Evolutionary conservation across 2,888 invertebrate genomes (phyloP), one percentile per base, ranked within the genome.

Genomic region (Agriotes lineatus): DNA sequence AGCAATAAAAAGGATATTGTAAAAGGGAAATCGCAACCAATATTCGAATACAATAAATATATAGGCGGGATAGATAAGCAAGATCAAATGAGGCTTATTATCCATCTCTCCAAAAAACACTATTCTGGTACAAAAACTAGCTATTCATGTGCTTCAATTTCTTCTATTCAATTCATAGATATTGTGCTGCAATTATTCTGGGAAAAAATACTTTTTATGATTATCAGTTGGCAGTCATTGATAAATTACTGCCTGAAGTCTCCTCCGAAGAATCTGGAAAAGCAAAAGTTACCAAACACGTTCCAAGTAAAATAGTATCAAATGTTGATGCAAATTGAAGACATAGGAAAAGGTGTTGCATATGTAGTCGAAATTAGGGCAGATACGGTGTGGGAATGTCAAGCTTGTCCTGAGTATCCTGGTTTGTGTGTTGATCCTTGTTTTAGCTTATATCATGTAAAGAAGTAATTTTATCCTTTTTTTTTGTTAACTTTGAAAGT

Each of bases 71-170:
- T 52, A 1, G 56, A 39, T 18, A 14, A 30, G 10, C 16, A 39
- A 45, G 54, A 33, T 16, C 54, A 63, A 37, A 42, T 52, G 54
- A 63, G 42, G 42, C 10, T 30, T 10, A n/a, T n/a, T n/a, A n/a
- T n/a, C n/a, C n/a, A n/a, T n/a, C n/a, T n/a, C n/a, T n/a, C n/a
- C n/a, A n/a, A n/a, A n/a, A n/a, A n/a, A n/a, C n/a, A n/a, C n/a
- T n/a, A n/a, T n/a, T n/a, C n/a, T n/a, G n/a, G n/a, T 42, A 39
- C 20, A 58, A 58, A 42, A 58, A 16, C 5, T 44, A 20, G 45
- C 1, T 19, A 10, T 57, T 16, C 58, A 57, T 25, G 35, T 57
- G 5, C 19, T 57, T 20, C 58, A 57, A 4, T 9, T 57, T 4
- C n/a, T 39, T n/a, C 22, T 57, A 12, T 14, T 42, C 2, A 57